Conservation (phyloP, 2,113 vertebrate species). For the Tetrax tetrax region DNA sequence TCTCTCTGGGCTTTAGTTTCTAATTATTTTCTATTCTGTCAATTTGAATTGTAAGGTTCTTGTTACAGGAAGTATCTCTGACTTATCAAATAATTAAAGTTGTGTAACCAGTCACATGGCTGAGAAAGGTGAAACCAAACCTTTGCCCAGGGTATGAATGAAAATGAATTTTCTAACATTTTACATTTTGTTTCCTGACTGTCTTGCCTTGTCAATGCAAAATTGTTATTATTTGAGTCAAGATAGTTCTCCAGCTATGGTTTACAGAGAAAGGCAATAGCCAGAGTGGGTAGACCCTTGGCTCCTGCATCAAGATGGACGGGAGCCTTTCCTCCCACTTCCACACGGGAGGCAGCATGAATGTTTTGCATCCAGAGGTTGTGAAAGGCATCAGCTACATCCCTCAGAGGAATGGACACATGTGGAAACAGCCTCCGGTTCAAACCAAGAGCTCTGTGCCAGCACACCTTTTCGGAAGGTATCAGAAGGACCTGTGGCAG, state of each 20-base stretch:
- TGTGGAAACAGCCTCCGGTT: not conserved
- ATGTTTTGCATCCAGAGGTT: not conserved
- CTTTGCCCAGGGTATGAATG: not conserved
- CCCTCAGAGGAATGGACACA: not conserved
- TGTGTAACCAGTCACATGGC: not conserved
- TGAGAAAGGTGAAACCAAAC: not conserved
- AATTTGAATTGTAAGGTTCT: not conserved
- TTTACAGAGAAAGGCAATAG: not conserved
- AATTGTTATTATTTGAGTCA: not conserved
- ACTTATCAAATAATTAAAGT: not conserved
- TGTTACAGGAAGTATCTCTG: not conserved
- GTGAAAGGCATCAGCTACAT: not conserved
- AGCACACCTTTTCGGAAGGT: not conserved
- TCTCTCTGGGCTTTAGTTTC: not conserved
- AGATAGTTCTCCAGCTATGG: not conserved
- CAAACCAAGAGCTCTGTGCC: not conserved
- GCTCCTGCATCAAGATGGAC: accelerated
- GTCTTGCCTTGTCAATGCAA: not conserved
- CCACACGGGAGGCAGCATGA: not conserved
- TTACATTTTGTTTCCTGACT: not conserved
- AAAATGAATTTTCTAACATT: not conserved
- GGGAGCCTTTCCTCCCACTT: not conserved
- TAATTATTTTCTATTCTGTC: not conserved
- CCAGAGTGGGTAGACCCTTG: not conserved
- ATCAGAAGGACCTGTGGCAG: not conserved